Percentiles rank a stretch among this genome's conserved stretches.
These are phyloP conservation scores for Isurus oxyrinchus DNA, from an alignment of 2,113 vertebrate species.

Conservation along the genomic window DNA sequence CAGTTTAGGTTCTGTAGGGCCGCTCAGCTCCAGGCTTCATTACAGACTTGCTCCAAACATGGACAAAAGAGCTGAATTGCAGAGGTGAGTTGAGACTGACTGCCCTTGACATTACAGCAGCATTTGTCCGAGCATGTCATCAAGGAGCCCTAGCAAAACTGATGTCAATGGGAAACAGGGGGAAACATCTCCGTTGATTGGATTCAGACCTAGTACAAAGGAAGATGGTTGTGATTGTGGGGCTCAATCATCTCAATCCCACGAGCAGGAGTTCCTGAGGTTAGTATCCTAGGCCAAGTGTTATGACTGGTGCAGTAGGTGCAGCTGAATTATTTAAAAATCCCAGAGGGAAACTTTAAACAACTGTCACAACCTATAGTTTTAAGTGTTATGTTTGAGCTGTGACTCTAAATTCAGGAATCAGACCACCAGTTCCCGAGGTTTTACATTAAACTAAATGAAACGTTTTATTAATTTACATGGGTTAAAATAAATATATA, in stretches of 20 bases:
- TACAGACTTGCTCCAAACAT: neutral
- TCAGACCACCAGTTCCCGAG: too few species aligned
- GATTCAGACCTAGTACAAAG: neutral
- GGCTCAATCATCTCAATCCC: neutral
- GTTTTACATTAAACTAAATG: too few species aligned
- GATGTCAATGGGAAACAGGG: neutral
- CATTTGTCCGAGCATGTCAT: neutral
- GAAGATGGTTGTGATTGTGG: neutral
- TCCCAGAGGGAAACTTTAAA: too few species aligned
- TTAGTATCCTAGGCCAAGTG: neutral
- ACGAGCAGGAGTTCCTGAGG: neutral
- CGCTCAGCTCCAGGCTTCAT: neutral
- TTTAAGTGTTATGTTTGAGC: too few species aligned
- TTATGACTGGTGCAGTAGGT: too few species aligned
- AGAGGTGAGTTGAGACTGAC: neutral
- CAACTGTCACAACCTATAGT: too few species aligned
- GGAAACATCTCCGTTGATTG: neutral
- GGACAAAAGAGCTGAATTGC: too few species aligned
- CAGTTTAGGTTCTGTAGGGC: neutral
- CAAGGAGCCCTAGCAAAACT: neutral
- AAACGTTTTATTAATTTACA: too few species aligned
- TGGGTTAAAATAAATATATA: too few species aligned
- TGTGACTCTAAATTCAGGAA: too few species aligned
- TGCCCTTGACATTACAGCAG: neutral
- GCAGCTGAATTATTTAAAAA: too few species aligned